Evolutionary conservation across 2,888 invertebrate genomes (phyloP).

Genomic region (Meliscaeva auricollis): DNA sequence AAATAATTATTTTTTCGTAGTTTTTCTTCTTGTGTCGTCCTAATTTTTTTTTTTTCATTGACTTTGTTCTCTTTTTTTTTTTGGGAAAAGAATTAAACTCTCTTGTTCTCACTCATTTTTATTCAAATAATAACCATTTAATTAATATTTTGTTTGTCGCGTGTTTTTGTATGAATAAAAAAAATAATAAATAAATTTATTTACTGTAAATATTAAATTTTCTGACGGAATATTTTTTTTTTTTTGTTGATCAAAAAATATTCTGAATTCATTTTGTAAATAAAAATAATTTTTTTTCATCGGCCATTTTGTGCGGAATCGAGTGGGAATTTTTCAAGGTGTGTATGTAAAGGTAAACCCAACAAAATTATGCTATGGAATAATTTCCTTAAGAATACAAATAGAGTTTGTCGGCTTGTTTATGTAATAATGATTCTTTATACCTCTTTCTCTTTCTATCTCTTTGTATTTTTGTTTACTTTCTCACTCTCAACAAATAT

Average conservation of each 20-base stretch:
- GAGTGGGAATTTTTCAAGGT: slow-evolving; percentile 6
- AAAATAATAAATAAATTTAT: slow-evolving; percentile 15
- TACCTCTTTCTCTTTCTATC: neutral
- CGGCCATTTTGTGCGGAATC: slow-evolving; percentile 46
- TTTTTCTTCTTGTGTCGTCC: slow-evolving; percentile 56
- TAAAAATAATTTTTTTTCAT: slow-evolving; percentile 6
- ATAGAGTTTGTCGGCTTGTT: no score
- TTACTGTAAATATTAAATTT: slow-evolving; percentile 49
- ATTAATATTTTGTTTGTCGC: slow-evolving; percentile 71
- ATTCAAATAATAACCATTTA: slow-evolving; percentile 65
- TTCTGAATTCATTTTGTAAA: slow-evolving; percentile 23
- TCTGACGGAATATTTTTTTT: slow-evolving; percentile 66
- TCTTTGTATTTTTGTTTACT: neutral
- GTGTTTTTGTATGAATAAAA: slow-evolving; percentile 57
- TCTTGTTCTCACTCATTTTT: slow-evolving; percentile 65
- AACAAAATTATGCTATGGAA: no score
- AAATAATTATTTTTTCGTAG: slow-evolving; percentile 50
- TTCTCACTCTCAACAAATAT: no score
- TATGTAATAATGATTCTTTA: no score
- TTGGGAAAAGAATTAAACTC: slow-evolving; percentile 54
- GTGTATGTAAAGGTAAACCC: neutral
- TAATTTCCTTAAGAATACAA: no score
- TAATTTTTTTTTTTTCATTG: slow-evolving; percentile 45
- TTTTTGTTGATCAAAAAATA: slow-evolving; percentile 53
- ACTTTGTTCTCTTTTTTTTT: slow-evolving; percentile 54